phyloP scores from a whole-genome alignment of 2,888 invertebrate species.

The Eustalomyia histrio region DNA sequence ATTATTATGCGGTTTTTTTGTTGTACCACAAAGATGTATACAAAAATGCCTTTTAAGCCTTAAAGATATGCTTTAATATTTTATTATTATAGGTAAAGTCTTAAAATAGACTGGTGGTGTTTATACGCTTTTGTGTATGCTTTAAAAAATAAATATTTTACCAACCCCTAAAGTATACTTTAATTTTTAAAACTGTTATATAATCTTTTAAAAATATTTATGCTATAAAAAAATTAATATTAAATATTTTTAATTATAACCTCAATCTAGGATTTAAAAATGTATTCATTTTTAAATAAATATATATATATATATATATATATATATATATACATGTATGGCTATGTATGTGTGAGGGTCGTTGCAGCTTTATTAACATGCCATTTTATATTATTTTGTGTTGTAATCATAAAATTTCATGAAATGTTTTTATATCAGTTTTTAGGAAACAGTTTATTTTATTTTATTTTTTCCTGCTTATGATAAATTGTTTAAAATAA shows the following conservation, averaged over 20 bases:
- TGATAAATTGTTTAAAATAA: too few species aligned
- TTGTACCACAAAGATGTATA: not conserved
- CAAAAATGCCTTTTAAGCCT: constrained; percentile 29
- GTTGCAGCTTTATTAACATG: not conserved
- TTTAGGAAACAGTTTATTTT: not conserved
- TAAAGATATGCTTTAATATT: constrained; percentile 42
- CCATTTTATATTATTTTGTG: not conserved
- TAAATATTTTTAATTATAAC: constrained; percentile 7
- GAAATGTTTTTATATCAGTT: not conserved
- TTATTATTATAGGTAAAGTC: constrained; percentile 8
- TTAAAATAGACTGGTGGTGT: not conserved
- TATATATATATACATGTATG: not conserved
- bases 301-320: too few species aligned
- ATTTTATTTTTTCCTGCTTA: not conserved
- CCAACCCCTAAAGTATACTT: constrained; percentile 5
- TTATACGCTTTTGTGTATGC: not conserved
- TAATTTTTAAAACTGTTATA: not conserved
- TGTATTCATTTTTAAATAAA: not conserved
- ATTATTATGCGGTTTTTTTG: constrained; percentile 48
- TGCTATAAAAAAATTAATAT: not conserved
- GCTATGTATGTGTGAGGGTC: not conserved
- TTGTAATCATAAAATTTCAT: not conserved
- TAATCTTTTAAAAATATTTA: not conserved
- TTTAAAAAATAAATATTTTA: not conserved
- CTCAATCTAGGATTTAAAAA: constrained; percentile 17